Evolutionary conservation across 1,140 invertebrate species (phyloP).

Genomic region (Diprion similis): DNA sequence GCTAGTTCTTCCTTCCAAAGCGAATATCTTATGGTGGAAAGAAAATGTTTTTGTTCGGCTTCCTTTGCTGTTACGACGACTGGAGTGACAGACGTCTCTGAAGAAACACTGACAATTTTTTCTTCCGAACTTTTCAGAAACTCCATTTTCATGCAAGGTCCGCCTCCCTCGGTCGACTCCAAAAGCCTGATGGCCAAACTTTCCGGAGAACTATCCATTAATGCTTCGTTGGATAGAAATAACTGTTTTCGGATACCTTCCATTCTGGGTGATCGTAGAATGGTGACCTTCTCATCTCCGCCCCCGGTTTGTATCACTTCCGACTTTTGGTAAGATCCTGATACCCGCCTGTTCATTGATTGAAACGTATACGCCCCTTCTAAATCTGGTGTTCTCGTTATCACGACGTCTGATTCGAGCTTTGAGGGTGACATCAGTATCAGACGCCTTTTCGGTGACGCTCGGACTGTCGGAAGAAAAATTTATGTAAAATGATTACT

Average conservation of each 20-base stretch:
- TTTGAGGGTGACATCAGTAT: conserved; percentile 42
- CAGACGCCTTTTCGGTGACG: conserved; percentile 39
- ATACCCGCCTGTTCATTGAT: conserved; percentile 29
- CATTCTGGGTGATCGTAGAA: conserved; percentile 20
- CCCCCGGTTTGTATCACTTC: conserved; percentile 36
- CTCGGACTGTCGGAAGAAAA: conserved; percentile 29
- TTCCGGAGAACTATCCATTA: conserved; percentile 15
- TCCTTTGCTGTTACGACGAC: background rate
- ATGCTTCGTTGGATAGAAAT: conserved; percentile 9
- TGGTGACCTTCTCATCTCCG: conserved; percentile 41
- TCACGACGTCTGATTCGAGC: conserved; percentile 32
- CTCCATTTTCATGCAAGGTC: background rate
- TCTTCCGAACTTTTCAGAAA: background rate
- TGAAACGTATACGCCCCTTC: conserved; percentile 26
- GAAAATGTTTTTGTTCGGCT: background rate
- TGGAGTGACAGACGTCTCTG: background rate
- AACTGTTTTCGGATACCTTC: conserved; percentile 17
- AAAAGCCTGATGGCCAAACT: conserved; percentile 7
- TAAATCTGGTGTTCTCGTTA: conserved; percentile 25
- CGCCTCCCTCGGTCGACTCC: conserved; percentile 2
- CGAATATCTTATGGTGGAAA: no score
- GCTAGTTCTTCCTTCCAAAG: background rate
- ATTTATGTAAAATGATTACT: background rate
- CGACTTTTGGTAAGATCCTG: conserved; percentile 30
- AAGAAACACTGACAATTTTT: background rate